phyloP scores from a whole-genome alignment of 2,113 vertebrate species.

The Hippotragus niger region DNA sequence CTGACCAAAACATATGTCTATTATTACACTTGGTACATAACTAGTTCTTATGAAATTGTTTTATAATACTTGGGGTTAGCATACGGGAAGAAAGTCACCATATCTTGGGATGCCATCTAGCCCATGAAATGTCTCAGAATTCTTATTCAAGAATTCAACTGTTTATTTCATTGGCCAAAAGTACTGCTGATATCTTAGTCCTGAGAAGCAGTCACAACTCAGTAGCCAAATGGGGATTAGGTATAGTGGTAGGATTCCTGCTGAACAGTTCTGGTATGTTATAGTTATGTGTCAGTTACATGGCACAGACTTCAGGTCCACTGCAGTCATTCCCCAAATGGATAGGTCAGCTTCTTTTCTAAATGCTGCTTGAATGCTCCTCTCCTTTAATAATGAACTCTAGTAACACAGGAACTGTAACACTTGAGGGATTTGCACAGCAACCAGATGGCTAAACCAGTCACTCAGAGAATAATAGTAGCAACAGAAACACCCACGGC shows the following conservation, averaged over 20 bases:
- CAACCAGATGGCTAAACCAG: not conserved
- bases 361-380: not conserved
- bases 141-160: not conserved
- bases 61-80: not conserved
- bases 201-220: not conserved
- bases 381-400: not conserved
- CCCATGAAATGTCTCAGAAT: not conserved
- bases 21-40: not conserved
- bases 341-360: not conserved
- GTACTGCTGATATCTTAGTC: not conserved
- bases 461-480: not conserved
- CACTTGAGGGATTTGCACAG: not conserved
- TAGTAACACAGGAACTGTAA: not conserved
- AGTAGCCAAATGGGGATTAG: not conserved
- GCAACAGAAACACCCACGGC: not conserved
- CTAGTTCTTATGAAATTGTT: not conserved
- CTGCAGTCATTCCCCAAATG: not conserved
- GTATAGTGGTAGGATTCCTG: not conserved
- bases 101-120: not conserved
- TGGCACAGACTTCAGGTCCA: not conserved
- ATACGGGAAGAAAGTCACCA: not conserved
- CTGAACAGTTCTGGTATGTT: not conserved
- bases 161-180: not conserved
- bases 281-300: accelerated
- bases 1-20: not conserved